Evolutionary conservation across 2,888 invertebrate genomes (phyloP).

Genomic region (Dugesia japonica): DNA sequence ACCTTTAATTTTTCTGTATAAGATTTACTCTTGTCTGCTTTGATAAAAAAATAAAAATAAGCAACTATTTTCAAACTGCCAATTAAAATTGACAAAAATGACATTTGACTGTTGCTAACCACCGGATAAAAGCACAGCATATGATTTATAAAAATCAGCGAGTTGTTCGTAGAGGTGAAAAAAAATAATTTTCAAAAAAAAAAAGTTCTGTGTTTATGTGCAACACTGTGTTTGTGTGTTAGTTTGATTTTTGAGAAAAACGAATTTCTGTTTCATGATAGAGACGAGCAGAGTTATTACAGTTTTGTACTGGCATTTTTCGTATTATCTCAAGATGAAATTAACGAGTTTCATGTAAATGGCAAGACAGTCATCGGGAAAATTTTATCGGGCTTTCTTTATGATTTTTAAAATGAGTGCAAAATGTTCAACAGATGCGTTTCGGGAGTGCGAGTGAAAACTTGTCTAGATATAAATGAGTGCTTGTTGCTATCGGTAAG

Average conservation of each 20-base stretch:
- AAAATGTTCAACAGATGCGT: constrained; percentile 14
- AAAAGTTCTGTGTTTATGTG: too few species aligned
- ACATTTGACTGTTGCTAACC: constrained; percentile 8
- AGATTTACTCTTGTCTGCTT: constrained; percentile 12
- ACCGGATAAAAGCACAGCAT: constrained; percentile 2
- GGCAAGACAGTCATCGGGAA: neutral
- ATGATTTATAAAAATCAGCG: neutral
- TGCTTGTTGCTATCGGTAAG: neutral
- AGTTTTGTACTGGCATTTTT: constrained; percentile 20
- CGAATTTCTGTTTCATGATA: neutral
- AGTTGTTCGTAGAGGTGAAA: neutral
- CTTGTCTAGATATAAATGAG: constrained; percentile 8
- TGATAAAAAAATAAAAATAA: too few species aligned
- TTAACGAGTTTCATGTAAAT: neutral
- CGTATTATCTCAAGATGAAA: constrained; percentile 12
- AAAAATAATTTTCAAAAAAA: too few species aligned
- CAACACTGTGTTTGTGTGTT: too few species aligned
- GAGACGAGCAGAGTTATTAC: constrained; percentile 3
- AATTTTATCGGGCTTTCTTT: constrained; percentile 12
- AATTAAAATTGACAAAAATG: constrained; percentile 9
- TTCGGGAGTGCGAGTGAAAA: neutral
- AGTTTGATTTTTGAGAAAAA: neutral
- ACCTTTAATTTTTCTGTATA: neutral
- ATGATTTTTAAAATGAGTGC: neutral
- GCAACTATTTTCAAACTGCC: neutral